Conservation (phyloP, 53 echinoderm and acorn worm species). For the Paracentrotus lividus region DNA sequence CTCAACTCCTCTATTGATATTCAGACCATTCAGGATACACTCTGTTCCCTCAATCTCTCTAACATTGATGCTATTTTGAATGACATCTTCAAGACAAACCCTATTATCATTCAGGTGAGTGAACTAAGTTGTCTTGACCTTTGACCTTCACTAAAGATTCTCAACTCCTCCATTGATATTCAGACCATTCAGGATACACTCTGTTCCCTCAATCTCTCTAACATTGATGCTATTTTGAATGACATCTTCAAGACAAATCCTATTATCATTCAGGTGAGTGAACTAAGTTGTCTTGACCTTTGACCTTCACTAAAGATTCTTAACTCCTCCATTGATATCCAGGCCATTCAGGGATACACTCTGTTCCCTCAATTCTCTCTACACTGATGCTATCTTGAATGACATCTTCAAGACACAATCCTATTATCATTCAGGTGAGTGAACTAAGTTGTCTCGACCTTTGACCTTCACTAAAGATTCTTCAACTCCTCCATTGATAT, state of each 20-base stretch:
- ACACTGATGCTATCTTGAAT: conserved; percentile 46
- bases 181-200: conserved; percentile 69
- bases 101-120: conserved; percentile 23
- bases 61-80: conserved; percentile 51
- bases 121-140: conserved; percentile 59
- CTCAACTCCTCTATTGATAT: conserved; percentile 53
- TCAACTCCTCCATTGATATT: conserved; percentile 58
- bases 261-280: conserved; percentile 22
- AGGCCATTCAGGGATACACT: conserved; percentile 68
- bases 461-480: too few species aligned
- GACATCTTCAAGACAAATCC: conserved; percentile 20
- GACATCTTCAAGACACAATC: conserved; percentile 26
- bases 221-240: conserved; percentile 48
- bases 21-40: conserved; percentile 62
- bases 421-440: conserved; percentile 13
- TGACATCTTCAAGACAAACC: conserved; percentile 36
- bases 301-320: too few species aligned
- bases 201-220: conserved; percentile 78
- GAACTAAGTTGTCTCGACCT: background rate
- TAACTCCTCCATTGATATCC: conserved; percentile 59
- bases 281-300: background rate
- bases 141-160: too few species aligned
- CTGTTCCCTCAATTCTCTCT: conserved; percentile 76
- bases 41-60: conserved; percentile 81
- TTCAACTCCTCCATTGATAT: conserved; percentile 58